A percentile compares a stretch with the other conserved stretches of the same genome.
Evolutionary conservation across 2,888 invertebrate species (phyloP).

Genomic region (Anaspis maculata): DNA sequence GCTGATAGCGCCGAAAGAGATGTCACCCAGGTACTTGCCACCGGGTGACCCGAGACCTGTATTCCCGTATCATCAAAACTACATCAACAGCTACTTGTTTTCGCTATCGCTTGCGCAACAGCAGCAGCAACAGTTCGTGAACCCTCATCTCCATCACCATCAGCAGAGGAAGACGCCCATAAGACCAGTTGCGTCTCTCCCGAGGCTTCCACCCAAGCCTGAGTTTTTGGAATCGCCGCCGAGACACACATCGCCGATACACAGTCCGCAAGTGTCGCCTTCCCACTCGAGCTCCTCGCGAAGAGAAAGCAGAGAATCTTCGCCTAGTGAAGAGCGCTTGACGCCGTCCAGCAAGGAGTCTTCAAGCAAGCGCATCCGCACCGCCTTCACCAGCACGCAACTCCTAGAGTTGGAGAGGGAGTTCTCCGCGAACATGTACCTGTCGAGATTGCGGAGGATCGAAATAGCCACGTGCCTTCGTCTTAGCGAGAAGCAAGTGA

Average conservation of each 20-base stretch:
- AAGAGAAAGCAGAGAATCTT: constrained; percentile 45
- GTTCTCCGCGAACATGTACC: constrained; percentile 83
- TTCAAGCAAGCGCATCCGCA: constrained; percentile 81
- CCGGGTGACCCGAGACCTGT: constrained; percentile 45
- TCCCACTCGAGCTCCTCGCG: constrained; percentile 20
- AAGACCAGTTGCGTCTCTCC: constrained; percentile 33
- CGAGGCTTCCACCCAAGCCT: constrained; percentile 22
- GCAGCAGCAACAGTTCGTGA: constrained; percentile 35
- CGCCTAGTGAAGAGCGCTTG: constrained; percentile 45
- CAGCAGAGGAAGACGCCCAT: constrained; percentile 26
- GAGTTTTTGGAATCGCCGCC: constrained; percentile 18
- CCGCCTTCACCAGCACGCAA: constrained; percentile 88
- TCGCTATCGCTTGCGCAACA: constrained; percentile 57
- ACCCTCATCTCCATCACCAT: constrained; percentile 39
- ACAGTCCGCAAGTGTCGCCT: constrained; percentile 19
- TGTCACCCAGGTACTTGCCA: constrained; percentile 38
- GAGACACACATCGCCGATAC: constrained; percentile 16
- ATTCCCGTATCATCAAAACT: constrained; percentile 57
- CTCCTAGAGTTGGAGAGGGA: constrained; percentile 81
- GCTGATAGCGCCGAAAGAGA: constrained; percentile 55
- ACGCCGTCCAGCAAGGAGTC: constrained; percentile 47
- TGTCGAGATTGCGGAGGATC: constrained; percentile 79
- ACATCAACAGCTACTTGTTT: constrained; percentile 56
- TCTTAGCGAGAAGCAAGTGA: constrained; percentile 90
- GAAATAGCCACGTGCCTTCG: constrained; percentile 86